Conservation (phyloP, 2,888 invertebrate species). For the Halictus quadricinctus region DNA sequence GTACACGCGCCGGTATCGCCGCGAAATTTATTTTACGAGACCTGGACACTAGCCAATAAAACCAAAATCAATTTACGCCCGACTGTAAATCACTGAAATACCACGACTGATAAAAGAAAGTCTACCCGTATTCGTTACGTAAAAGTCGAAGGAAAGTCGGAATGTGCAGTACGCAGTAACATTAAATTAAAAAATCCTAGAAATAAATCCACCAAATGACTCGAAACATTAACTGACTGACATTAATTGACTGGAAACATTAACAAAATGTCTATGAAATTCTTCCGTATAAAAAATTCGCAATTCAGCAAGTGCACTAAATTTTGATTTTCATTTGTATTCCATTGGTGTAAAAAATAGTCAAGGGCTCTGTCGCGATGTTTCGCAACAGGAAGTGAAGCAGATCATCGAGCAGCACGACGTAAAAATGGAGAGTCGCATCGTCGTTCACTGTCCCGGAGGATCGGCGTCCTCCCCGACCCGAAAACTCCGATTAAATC, state of each 20-base stretch:
- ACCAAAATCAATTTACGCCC: neutral
- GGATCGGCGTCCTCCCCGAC: neutral
- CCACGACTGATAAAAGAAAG: neutral
- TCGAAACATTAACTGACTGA: too few relatives aligned
- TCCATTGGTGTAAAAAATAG: too few relatives aligned
- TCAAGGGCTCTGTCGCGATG: neutral
- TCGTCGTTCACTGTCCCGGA: neutral
- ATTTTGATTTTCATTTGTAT: neutral
- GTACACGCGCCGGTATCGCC: neutral
- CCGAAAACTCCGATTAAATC: slow-evolving; percentile 29
- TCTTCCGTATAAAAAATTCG: neutral
- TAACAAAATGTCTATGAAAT: too few relatives aligned
- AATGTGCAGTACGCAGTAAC: too few relatives aligned
- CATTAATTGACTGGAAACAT: too few relatives aligned
- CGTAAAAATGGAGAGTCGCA: neutral
- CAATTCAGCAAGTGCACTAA: neutral
- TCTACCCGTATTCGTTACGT: neutral
- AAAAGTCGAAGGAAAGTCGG: neutral
- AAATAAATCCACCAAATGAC: too few relatives aligned
- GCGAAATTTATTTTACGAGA: neutral
- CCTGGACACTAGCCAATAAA: neutral
- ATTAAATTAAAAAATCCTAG: too few relatives aligned
- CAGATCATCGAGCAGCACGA: neutral
- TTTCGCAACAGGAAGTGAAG: neutral
- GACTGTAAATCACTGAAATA: neutral